Evolutionary conservation across 2,888 invertebrate species (phyloP).

Genomic region (Smittia sp.): DNA sequence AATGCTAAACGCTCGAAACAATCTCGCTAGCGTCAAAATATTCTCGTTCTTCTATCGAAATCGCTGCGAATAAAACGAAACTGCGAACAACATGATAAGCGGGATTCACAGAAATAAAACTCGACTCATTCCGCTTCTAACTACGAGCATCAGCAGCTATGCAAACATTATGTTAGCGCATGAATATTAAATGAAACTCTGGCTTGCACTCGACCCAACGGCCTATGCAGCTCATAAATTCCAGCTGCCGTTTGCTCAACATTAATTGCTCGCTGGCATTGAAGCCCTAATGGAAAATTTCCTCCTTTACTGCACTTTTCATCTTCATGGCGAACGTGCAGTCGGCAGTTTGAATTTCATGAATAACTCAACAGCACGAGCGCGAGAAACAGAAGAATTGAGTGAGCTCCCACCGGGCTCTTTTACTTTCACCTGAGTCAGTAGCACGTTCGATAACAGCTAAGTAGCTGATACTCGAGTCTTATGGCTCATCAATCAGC

Average conservation of each 20-base stretch:
- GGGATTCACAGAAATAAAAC: background rate
- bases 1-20: no score
- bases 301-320: background rate
- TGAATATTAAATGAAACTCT: conserved; percentile 28
- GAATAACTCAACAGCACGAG: background rate
- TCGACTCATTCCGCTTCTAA: background rate
- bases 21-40: no score
- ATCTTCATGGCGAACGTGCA: background rate
- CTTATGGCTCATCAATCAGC: no score
- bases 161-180: background rate
- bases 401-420: background rate
- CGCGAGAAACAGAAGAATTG: no score
- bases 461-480: no score
- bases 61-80: no score
- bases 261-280: background rate
- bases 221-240: conserved; percentile 2
- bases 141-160: conserved; percentile 6
- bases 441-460: background rate
- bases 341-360: background rate
- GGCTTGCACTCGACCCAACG: conserved; percentile 12
- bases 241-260: background rate
- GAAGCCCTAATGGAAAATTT: background rate
- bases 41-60: no score
- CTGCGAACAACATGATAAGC: background rate
- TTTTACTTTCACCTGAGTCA: background rate